These are phyloP conservation scores for Leptobrachium ailaonicum DNA, from an alignment of 2,113 vertebrate species.

Conservation along the genomic window DNA sequence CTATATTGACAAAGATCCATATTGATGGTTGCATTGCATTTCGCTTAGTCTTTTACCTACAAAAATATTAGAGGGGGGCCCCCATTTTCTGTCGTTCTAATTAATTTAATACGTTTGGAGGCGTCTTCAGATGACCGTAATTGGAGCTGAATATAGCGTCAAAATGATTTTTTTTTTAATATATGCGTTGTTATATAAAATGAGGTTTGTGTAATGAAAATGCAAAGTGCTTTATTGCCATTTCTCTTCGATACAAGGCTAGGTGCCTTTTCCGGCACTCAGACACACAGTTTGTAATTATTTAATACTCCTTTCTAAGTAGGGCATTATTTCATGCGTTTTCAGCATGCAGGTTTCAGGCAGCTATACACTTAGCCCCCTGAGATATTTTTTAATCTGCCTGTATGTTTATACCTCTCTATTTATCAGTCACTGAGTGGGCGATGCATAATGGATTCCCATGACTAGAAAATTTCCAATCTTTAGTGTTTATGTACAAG, in stretches of 20 bases:
- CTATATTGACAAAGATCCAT: not conserved
- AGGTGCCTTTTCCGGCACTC: slow-evolving; percentile 12
- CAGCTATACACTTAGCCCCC: no score
- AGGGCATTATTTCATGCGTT: slow-evolving; percentile 3
- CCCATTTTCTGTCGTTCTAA: not conserved
- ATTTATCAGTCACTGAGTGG: no score
- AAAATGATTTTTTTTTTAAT: slow-evolving; percentile 21
- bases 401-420: no score
- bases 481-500: no score
- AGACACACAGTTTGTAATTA: not conserved
- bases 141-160: slow-evolving; percentile 6
- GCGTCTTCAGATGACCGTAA: slow-evolving; percentile 4
- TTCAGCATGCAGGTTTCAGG: not conserved
- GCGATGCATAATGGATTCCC: no score
- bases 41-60: not conserved
- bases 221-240: slow-evolving; percentile 17
- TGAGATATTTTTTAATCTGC: no score
- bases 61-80: not conserved
- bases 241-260: not conserved
- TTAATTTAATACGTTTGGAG: slow-evolving; percentile 16
- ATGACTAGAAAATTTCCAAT: no score
- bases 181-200: slow-evolving; percentile 22
- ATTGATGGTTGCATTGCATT: not conserved
- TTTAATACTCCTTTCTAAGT: slow-evolving; percentile 16
- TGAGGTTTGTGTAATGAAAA: slow-evolving; percentile 28